Evolutionary conservation across 2,888 invertebrate species (phyloP).

Genomic region (Calliopum simillimum): DNA sequence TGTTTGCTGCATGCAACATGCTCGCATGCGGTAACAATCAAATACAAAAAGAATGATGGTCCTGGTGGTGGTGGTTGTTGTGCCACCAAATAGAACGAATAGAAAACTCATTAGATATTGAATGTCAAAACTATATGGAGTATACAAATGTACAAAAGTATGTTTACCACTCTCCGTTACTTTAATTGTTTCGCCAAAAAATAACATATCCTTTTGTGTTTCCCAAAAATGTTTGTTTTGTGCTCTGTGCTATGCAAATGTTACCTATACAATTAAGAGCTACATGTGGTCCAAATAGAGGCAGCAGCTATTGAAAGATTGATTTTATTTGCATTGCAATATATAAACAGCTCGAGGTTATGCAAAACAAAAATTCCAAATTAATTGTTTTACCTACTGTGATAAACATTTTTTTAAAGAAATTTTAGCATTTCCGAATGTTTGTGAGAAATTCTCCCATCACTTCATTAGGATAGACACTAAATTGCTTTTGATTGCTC

Average conservation of each 20-base stretch:
- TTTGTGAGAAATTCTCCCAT: too few species aligned
- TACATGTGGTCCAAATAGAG: neutral
- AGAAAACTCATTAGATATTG: neutral
- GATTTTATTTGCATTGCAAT: neutral
- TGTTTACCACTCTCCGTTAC: slow-evolving; percentile 5
- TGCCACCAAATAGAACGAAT: neutral
- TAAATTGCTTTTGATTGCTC: slow-evolving; percentile 56
- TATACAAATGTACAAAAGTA: too few species aligned
- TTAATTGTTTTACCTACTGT: slow-evolving; percentile 17
- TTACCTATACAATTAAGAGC: neutral
- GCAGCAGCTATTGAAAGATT: neutral
- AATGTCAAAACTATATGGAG: neutral
- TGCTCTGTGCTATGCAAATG: slow-evolving; percentile 15
- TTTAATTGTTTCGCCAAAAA: slow-evolving; percentile 9
- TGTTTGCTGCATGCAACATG: slow-evolving; percentile 2
- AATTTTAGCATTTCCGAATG: too few species aligned
- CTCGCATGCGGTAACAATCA: neutral
- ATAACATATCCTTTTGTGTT: neutral
- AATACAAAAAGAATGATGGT: neutral
- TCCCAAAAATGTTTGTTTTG: neutral
- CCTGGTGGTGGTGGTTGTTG: neutral
- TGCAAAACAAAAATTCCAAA: neutral
- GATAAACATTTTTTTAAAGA: neutral
- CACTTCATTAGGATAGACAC: slow-evolving; percentile 35
- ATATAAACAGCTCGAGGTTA: neutral